Base-by-base conservation (phyloP, 2,888 invertebrate genomes). In the Pheosia gnoma region DNA sequence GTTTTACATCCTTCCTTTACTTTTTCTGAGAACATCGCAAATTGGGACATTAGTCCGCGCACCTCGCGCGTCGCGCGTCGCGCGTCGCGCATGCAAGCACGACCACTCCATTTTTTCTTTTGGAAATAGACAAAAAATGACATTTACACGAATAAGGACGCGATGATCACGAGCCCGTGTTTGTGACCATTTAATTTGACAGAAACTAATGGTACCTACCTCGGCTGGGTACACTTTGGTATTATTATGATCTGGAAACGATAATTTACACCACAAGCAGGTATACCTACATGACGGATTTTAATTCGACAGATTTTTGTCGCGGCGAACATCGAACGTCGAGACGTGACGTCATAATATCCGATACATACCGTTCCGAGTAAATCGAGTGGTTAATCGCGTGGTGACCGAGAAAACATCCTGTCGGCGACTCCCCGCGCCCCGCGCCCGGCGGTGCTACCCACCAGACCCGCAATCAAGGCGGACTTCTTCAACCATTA, bases 61-160 rank as follows among this genome's bases (percentile, higher is more conserved):
- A 45, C 60, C 66, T 66, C 57, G 59, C 77, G 72, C 68, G 71
- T 66, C 65, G 65, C 59, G 41, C 39, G n/a, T 66, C 57, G 59
- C 77, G 72, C 68, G 71, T 66, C 65, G 65, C 59, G 41, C 39
- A 59, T 58, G 51, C 60, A 67, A 72, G 60, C 65, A 56, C 69
- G 67, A 70, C 38, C 65, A 65, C 59, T 68, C 63, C 55, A 11
- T 53, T 38, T 63, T 41, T 55, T 8, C 64, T 78, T 70, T 78
- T 76, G 66, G 74, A 67, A 61, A 65, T 74, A 76, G 72, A 83
- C 77, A 88, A 88, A 87, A 86, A 88, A 85, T 81, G 84, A 86
- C 87, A 83, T 88, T 85, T 75, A 77, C 74, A 63, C 69, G 70
- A 75, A 73, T 77, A 79, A 85, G 86, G 86, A 83, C 84, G 75